Conservation (phyloP, 2,797 vertebrate genomes). For the Orientallactaga sibirica region DNA sequence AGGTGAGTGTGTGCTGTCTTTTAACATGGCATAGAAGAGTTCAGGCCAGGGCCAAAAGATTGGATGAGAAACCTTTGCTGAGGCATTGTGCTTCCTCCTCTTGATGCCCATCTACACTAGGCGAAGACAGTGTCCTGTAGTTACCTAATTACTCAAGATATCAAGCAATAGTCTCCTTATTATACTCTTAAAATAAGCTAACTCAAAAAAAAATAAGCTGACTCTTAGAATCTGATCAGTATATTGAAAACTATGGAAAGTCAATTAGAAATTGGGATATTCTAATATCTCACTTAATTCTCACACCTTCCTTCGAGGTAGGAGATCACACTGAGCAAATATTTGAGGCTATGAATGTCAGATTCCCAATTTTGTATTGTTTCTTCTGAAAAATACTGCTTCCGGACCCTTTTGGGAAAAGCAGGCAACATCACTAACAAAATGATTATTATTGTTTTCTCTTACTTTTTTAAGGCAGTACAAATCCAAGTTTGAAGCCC, state of each 20-base stretch:
- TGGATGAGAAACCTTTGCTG: background rate
- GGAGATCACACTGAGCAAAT: background rate
- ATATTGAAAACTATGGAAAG: background rate
- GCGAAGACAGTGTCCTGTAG: background rate
- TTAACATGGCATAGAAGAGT: background rate
- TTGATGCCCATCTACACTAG: rapidly evolving
- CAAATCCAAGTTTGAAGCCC: slow-evolving; percentile 93
- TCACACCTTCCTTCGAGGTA: background rate
- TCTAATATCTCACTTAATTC: background rate
- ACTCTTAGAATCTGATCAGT: background rate
- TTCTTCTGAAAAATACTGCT: background rate
- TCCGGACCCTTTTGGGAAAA: background rate
- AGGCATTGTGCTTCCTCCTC: background rate
- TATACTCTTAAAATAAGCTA: background rate
- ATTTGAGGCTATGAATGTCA: background rate
- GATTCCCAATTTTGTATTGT: background rate
- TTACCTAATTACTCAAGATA: background rate
- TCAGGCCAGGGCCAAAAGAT: background rate
- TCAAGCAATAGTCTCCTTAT: background rate
- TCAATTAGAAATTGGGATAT: background rate
- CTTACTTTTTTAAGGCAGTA: slow-evolving; percentile 91
- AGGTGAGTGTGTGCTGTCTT: background rate
- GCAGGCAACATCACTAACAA: background rate
- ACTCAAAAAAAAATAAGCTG: background rate
- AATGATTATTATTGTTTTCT: background rate